phyloP scores from a whole-genome alignment of 1,140 invertebrate species.

The Saccostrea echinata region DNA sequence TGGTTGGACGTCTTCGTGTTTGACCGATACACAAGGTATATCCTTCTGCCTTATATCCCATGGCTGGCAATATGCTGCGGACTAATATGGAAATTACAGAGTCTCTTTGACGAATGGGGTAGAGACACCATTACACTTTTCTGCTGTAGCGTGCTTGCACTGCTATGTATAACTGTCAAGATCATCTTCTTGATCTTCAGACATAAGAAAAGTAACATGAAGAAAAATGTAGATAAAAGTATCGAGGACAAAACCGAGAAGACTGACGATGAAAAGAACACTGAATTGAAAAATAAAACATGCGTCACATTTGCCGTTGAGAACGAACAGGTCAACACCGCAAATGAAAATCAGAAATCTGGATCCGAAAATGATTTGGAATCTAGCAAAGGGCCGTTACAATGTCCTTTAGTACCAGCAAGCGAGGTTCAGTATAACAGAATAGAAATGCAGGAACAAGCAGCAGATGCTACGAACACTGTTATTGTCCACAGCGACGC shows the following conservation, averaged over 20 bases:
- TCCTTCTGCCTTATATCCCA: conserved; percentile 71
- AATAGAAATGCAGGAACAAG: background rate
- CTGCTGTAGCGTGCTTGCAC: background rate
- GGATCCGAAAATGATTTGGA: background rate
- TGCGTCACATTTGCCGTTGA: conserved; percentile 25
- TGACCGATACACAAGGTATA: conserved; percentile 72
- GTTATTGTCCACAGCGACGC: conserved; percentile 3
- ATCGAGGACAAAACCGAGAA: conserved; percentile 30
- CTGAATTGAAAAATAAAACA: conserved; percentile 14
- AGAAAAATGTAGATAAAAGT: background rate
- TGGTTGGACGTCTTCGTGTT: conserved; percentile 68
- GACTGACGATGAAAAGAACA: background rate
- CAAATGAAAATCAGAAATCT: conserved; percentile 1
- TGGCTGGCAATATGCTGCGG: conserved; percentile 67
- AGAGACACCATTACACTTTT: conserved; percentile 27
- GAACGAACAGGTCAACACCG: background rate
- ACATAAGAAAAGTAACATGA: conserved; percentile 13
- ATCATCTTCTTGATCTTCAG: conserved; percentile 6
- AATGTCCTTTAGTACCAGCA: background rate
- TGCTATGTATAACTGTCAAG: conserved; percentile 28
- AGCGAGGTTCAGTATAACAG: conserved; percentile 13
- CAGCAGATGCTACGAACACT: background rate
- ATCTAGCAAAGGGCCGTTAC: background rate
- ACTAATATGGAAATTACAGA: conserved; percentile 52
- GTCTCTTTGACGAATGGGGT: background rate